Percentiles rank a stretch among this genome's conserved stretches.
Evolutionary conservation across 2,797 vertebrate genomes (phyloP).

Genomic region (Myotis findleyi): DNA sequence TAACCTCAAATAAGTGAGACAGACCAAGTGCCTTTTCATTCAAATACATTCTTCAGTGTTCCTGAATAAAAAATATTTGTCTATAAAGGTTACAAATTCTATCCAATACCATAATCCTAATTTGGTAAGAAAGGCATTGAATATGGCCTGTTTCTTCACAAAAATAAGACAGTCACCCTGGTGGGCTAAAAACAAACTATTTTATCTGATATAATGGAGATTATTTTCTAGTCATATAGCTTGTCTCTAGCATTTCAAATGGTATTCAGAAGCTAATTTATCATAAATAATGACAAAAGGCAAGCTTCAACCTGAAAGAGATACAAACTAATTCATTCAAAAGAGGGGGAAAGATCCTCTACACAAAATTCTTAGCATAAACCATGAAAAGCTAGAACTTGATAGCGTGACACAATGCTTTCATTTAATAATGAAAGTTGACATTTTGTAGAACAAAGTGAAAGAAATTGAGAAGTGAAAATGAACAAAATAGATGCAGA

Average conservation of each 20-base stretch:
- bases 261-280: conserved; percentile 48
- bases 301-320: conserved; percentile 58
- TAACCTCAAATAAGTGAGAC: conserved; percentile 50
- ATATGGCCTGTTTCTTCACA: conserved; percentile 55
- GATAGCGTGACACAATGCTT: conserved; percentile 31
- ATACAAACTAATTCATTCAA: conserved; percentile 64
- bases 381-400: conserved; percentile 60
- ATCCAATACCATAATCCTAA: neutral
- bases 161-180: conserved; percentile 33
- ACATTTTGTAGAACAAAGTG: conserved; percentile 32
- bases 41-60: neutral
- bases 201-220: conserved; percentile 23
- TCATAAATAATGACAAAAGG: conserved; percentile 60
- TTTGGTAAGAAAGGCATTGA: conserved; percentile 53
- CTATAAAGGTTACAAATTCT: conserved; percentile 29
- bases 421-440: conserved; percentile 56
- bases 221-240: conserved; percentile 26
- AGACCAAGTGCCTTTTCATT: conserved; percentile 36
- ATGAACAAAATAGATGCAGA: conserved; percentile 34
- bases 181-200: conserved; percentile 33
- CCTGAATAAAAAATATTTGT: conserved; percentile 45
- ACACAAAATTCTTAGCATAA: conserved; percentile 57
- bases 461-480: conserved; percentile 65
- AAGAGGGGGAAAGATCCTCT: conserved; percentile 5
- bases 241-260: conserved; percentile 64